Evolutionary conservation across 2,113 vertebrate genomes (phyloP).

Genomic region (Proterorhinus semilunaris): DNA sequence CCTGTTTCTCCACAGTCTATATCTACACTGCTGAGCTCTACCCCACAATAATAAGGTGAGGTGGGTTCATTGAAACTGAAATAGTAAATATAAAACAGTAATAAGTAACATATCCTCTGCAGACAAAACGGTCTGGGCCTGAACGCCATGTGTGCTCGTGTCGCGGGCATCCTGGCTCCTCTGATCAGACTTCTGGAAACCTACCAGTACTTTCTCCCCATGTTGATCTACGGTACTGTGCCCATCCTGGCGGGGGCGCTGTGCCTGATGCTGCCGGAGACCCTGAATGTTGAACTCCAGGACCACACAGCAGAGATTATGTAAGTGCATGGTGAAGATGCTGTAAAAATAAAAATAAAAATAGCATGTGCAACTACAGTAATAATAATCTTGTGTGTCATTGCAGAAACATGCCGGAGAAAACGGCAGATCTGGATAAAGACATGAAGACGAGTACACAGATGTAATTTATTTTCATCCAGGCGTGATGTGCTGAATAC

Average conservation of each 20-base stretch:
- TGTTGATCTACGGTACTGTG: conserved; percentile 77
- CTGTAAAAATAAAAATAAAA: no score
- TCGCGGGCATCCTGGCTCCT: conserved; percentile 80
- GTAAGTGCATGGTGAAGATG: conserved; percentile 42
- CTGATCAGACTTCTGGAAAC: conserved; percentile 76
- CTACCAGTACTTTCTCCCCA: conserved; percentile 74
- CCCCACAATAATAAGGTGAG: conserved; percentile 84
- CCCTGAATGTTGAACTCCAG: conserved; percentile 66
- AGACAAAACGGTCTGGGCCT: conserved; percentile 85
- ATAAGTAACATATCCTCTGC: not conserved
- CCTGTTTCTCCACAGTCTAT: conserved; percentile 45
- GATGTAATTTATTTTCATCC: conserved; percentile 27
- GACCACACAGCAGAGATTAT: conserved; percentile 59
- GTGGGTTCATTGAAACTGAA: not conserved
- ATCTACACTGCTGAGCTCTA: conserved; percentile 85
- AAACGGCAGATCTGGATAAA: not conserved
- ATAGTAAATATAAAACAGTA: no score
- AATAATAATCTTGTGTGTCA: not conserved
- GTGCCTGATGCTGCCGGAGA: conserved; percentile 83
- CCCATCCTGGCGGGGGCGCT: conserved; percentile 66
- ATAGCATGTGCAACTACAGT: not conserved
- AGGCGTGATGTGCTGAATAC: not conserved
- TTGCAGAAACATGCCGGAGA: conserved; percentile 25
- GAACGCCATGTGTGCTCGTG: conserved; percentile 75
- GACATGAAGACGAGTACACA: conserved; percentile 34